phyloP scores from a whole-genome alignment of 2,113 vertebrate species.

The Barbus barbus region DNA sequence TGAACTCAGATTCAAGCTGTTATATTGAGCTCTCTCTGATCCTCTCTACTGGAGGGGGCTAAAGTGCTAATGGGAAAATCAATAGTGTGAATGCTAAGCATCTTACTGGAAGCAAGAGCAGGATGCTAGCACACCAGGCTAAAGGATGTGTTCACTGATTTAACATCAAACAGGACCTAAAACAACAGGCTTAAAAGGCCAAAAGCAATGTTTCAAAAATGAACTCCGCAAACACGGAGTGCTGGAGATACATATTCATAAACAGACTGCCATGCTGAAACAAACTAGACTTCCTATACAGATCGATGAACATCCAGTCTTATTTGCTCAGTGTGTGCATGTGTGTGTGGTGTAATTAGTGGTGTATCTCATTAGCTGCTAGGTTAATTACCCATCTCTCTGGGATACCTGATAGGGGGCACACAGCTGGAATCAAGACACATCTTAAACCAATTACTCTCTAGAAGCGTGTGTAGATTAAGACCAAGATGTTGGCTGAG shows the following conservation, averaged over 20 bases:
- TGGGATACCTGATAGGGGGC: slow-evolving; percentile 43
- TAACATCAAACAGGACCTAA: slow-evolving; percentile 76
- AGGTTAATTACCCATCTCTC: slow-evolving; percentile 45
- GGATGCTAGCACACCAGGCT: slow-evolving; percentile 82
- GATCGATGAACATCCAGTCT: slow-evolving; percentile 1
- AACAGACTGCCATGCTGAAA: neutral
- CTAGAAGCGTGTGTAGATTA: neutral
- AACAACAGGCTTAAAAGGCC: slow-evolving; percentile 30
- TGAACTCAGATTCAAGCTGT: slow-evolving; percentile 45
- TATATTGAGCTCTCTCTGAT: slow-evolving; percentile 57
- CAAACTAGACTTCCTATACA: slow-evolving; percentile 12
- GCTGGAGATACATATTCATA: slow-evolving; percentile 1
- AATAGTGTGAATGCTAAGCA: slow-evolving; percentile 91
- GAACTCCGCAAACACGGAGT: neutral
- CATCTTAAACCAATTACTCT: slow-evolving; percentile 43
- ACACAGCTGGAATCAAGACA: slow-evolving; percentile 44
- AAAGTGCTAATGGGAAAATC: slow-evolving; percentile 91
- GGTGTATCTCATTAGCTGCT: slow-evolving; percentile 43
- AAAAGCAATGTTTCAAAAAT: neutral
- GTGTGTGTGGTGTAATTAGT: slow-evolving; percentile 35
- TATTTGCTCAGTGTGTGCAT: slow-evolving; percentile 1
- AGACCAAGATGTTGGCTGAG: slow-evolving; percentile 15
- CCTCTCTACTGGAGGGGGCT: slow-evolving; percentile 74
- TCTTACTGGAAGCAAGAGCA: slow-evolving; percentile 89
- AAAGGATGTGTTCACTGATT: slow-evolving; percentile 85